A percentile compares a stretch with the other conserved stretches of the same genome.
Conservation (phyloP, 2,797 vertebrate genomes). For the Clamator glandarius region DNA sequence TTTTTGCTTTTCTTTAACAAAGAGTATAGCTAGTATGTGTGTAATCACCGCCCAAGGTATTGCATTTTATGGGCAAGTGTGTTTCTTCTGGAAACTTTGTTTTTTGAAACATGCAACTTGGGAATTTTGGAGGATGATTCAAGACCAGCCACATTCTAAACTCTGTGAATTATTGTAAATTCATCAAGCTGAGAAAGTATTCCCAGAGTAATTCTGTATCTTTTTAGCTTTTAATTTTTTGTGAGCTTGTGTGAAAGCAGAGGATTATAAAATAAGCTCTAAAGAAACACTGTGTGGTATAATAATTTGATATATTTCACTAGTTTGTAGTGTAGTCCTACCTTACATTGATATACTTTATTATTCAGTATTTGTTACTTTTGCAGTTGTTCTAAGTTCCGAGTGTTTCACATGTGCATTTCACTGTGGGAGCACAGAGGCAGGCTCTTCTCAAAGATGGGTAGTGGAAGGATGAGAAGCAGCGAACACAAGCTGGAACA, state of each 20-base stretch:
- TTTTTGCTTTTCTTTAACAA: neutral
- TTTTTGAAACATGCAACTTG: neutral
- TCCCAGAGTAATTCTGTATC: neutral
- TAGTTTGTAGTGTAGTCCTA: fast-evolving
- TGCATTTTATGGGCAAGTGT: neutral
- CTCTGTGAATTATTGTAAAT: neutral
- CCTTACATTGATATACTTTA: neutral
- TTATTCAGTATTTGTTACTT: neutral
- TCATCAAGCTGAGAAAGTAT: neutral
- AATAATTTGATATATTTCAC: neutral
- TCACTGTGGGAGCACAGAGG: neutral
- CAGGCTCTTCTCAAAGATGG: neutral
- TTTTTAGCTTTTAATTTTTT: neutral
- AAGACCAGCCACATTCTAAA: neutral
- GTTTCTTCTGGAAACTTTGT: neutral
- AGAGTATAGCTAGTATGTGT: neutral
- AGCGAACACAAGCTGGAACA: neutral
- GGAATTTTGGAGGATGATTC: neutral
- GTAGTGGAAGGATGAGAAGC: neutral
- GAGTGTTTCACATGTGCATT: neutral
- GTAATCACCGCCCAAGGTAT: neutral
- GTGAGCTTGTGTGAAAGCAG: neutral
- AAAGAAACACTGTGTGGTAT: neutral
- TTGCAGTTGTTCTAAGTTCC: neutral
- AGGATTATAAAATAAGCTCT: neutral